Evolutionary conservation across 2,113 vertebrate genomes (phyloP).

Genomic region (Cavia porcellus): DNA sequence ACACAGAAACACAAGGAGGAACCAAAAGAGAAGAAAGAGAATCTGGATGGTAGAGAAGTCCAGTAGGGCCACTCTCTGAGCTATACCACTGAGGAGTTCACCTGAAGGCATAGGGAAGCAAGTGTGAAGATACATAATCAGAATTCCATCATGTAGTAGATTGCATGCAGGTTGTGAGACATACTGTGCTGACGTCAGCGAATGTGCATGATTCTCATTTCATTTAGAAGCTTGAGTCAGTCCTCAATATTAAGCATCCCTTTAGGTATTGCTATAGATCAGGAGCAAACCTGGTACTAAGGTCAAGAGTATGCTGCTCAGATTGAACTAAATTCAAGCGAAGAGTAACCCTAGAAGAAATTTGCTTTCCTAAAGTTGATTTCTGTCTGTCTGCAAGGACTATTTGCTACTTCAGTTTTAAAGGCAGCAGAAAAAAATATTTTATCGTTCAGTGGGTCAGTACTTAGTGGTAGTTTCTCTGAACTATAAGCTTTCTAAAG

Average conservation of each 20-base stretch:
- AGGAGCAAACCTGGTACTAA: background rate
- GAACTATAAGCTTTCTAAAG: background rate
- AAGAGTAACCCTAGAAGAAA: background rate
- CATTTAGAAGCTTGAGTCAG: background rate
- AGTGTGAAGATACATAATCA: background rate
- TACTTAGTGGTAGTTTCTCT: constrained; percentile 33
- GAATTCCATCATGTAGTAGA: background rate
- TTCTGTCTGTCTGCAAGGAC: background rate
- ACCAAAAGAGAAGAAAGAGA: background rate
- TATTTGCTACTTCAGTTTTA: constrained; percentile 10
- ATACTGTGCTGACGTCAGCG: background rate
- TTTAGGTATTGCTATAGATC: background rate
- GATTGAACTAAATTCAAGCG: background rate
- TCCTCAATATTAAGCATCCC: background rate
- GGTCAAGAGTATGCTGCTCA: background rate
- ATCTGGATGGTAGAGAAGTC: background rate
- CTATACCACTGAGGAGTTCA: background rate
- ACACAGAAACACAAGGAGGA: background rate
- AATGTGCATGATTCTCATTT: background rate
- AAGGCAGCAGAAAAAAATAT: background rate
- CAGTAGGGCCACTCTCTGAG: background rate
- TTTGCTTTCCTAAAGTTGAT: background rate
- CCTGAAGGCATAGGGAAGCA: background rate
- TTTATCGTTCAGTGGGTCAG: background rate
- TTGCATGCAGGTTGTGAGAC: accelerated